These are phyloP conservation scores for Anthopleura xanthogrammica DNA, from an alignment of 92 coral and sea anemone species.

Conservation along the genomic window DNA sequence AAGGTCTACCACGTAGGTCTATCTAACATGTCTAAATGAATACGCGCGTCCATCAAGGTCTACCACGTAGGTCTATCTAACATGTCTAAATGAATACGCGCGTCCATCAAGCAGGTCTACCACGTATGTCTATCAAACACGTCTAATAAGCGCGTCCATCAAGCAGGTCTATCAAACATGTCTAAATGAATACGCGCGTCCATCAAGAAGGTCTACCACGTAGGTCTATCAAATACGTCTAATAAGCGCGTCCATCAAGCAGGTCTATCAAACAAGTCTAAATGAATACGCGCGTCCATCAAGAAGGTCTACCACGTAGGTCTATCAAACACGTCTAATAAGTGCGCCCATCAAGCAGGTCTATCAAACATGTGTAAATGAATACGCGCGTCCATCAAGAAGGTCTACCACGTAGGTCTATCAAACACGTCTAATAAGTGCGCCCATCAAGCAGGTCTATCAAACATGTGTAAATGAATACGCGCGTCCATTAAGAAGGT, in stretches of 20 bases:
- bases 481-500: neutral
- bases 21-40: too few relatives aligned
- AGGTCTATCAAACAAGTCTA: neutral
- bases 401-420: neutral
- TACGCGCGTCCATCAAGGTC: too few relatives aligned
- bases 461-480: neutral
- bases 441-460: neutral
- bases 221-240: neutral
- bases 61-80: neutral
- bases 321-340: neutral
- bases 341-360: neutral
- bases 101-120: neutral
- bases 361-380: neutral
- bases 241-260: neutral
- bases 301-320: too few relatives aligned
- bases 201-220: neutral
- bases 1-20: neutral
- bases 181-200: neutral
- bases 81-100: neutral
- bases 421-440: neutral
- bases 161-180: neutral
- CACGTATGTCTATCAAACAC: neutral
- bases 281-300: neutral
- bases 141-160: neutral
- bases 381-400: neutral